Conservation (phyloP, 2,888 invertebrate genomes). For the Athrips mouffetella region DNA sequence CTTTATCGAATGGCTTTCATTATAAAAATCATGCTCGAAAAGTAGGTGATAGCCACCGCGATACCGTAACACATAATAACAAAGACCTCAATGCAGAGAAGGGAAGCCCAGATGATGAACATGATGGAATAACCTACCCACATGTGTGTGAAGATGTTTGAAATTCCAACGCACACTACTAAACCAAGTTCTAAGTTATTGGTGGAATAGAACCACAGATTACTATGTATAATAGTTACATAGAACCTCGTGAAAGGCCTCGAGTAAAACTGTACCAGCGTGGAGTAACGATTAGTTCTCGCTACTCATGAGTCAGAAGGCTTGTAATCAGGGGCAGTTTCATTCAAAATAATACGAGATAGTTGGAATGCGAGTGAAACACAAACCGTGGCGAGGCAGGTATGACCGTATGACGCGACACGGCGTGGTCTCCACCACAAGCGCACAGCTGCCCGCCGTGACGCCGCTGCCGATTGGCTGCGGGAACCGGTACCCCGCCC, state of each 20-base stretch:
- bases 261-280: slow-evolving; percentile 25
- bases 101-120: background rate
- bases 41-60: background rate
- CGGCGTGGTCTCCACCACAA: slow-evolving; percentile 41
- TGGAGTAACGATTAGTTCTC: slow-evolving; percentile 34
- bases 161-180: slow-evolving; percentile 31
- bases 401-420: slow-evolving; percentile 63
- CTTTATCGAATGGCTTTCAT: background rate
- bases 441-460: slow-evolving; percentile 66
- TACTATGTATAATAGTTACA: no score
- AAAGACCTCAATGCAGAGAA: background rate
- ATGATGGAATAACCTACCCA: background rate
- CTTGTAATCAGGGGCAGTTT: slow-evolving; percentile 51
- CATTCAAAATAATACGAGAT: slow-evolving; percentile 62
- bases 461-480: slow-evolving; percentile 65
- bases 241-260: slow-evolving; percentile 28
- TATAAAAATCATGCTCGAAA: background rate
- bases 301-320: slow-evolving; percentile 48
- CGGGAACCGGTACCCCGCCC: slow-evolving; percentile 66
- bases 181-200: slow-evolving; percentile 27
- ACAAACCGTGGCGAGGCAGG: slow-evolving; percentile 53
- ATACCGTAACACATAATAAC: no score
- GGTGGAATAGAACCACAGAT: no score
- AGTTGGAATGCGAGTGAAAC: slow-evolving; percentile 54
- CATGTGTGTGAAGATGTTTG: slow-evolving; percentile 29